Evolutionary conservation across 2,888 invertebrate genomes (phyloP), one percentile per base, ranked within the genome.

Genomic region (Atethmia centrago): DNA sequence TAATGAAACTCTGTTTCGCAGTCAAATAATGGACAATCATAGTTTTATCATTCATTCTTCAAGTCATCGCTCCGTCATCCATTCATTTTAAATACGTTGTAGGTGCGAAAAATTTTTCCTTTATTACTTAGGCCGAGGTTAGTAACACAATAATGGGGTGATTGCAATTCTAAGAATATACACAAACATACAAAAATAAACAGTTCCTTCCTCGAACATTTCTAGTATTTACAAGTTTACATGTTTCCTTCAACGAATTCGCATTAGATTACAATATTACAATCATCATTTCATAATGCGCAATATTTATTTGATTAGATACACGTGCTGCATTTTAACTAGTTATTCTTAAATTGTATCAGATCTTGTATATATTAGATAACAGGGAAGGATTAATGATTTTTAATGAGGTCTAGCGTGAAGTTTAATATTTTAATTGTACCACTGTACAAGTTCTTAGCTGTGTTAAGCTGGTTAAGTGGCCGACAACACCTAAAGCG

Each of bases 151-250:
- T 51, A 69, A 70, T 88, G 83, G 86, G 87, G 83, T 80, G 85
- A 84, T 85, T 80, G 53, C 3, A 71, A 55, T 88, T 88, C 87
- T 63, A 7, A 80, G 88, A 87, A 89, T 31, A n/a, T n/a, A n/a
- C n/a, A n/a, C 4, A 64, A 67, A 56, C n/a, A 28, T 71, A 74
- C 64, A 58, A 66, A 72, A 66, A 73, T 56, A 77, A 68, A 82
- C 56, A 75, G 49, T 71, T 40, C 53, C 66, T 87, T 85, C 85
- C 76, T 59, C 64, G 73, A 84, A 82, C 21, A 79, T 69, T 67
- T 73, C 62, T 71, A 82, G 58, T 82, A 66, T 82, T 75, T 71
- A 71, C 58, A 64, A 51, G 16, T 77, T 14, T 67, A 36, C 58
- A 61, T 31, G 36, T 77, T 55, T 36, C 58, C 51, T 82, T 71